Evolutionary conservation across 35 echinoderm and acorn worm genomes (phyloP).

Genomic region (Patiria miniata): DNA sequence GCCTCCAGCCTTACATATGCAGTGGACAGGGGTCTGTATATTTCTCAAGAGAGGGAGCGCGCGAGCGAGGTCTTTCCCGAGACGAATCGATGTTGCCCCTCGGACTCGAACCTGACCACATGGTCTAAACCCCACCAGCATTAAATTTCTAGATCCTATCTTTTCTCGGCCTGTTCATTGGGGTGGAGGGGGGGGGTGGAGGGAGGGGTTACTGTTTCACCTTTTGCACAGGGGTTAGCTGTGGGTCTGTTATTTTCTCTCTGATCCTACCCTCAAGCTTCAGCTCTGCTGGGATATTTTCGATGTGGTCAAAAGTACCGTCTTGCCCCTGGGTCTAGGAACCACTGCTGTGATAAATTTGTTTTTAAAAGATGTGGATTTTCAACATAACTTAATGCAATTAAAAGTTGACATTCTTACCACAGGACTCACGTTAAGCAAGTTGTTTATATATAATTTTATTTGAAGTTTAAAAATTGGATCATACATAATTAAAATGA

Average conservation of each 20-base stretch:
- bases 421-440: too few relatives aligned
- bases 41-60: slow-evolving; percentile 2
- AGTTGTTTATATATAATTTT: too few relatives aligned
- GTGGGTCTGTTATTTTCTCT: neutral
- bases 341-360: too few relatives aligned
- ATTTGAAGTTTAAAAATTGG: too few relatives aligned
- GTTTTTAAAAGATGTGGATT: too few relatives aligned
- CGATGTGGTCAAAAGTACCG: too few relatives aligned
- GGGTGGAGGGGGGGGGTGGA: too few relatives aligned
- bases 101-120: neutral
- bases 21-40: neutral
- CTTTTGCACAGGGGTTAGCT: neutral
- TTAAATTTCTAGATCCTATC: neutral
- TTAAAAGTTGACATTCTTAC: too few relatives aligned
- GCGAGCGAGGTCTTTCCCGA: too few relatives aligned
- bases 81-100: neutral
- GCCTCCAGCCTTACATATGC: neutral
- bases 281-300: neutral
- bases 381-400: too few relatives aligned
- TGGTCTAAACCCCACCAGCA: neutral
- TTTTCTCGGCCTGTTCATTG: neutral
- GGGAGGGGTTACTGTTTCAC: neutral
- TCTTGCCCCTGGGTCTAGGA: too few relatives aligned
- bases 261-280: neutral
- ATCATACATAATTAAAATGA: too few relatives aligned